A percentile compares a stretch with the other conserved stretches of the same genome.
phyloP scores from a whole-genome alignment of 2,888 invertebrate species.

The Mamestra brassicae region DNA sequence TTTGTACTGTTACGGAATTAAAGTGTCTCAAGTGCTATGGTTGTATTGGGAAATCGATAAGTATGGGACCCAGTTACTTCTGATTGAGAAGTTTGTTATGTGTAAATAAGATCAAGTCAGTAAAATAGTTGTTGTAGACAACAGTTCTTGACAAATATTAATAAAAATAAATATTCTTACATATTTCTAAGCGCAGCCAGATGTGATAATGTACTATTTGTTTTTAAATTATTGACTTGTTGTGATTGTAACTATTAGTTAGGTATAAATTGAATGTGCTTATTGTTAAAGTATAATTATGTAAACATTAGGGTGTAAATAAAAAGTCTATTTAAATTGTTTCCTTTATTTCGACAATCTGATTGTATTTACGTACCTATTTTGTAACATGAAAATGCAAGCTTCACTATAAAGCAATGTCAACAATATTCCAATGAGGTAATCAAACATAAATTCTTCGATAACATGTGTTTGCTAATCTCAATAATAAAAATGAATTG shows the following conservation, averaged over 20 bases:
- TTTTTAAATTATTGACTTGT: conserved; percentile 68
- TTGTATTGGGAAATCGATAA: conserved; percentile 35
- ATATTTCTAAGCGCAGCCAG: conserved; percentile 61
- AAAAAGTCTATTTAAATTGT: conserved; percentile 58
- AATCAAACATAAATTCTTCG: background rate
- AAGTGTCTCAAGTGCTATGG: conserved; percentile 32
- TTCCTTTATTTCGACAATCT: conserved; percentile 46
- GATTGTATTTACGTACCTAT: background rate
- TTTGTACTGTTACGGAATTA: conserved; percentile 32
- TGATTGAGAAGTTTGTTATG: conserved; percentile 33
- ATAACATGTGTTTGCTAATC: no score
- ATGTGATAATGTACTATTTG: conserved; percentile 65
- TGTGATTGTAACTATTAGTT: conserved; percentile 65
- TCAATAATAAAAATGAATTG: no score
- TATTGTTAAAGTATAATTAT: conserved; percentile 61
- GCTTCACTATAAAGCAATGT: background rate
- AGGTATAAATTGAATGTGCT: conserved; percentile 58
- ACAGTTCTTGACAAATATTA: conserved; percentile 47
- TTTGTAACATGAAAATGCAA: conserved; percentile 21
- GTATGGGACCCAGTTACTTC: conserved; percentile 43
- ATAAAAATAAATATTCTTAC: conserved; percentile 51
- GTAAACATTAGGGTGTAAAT: conserved; percentile 64
- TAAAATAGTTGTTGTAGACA: conserved; percentile 44
- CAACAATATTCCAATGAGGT: background rate
- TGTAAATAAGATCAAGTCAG: conserved; percentile 49